Evolutionary conservation across 1,140 invertebrate species (phyloP).

Genomic region (Atta colombica): DNA sequence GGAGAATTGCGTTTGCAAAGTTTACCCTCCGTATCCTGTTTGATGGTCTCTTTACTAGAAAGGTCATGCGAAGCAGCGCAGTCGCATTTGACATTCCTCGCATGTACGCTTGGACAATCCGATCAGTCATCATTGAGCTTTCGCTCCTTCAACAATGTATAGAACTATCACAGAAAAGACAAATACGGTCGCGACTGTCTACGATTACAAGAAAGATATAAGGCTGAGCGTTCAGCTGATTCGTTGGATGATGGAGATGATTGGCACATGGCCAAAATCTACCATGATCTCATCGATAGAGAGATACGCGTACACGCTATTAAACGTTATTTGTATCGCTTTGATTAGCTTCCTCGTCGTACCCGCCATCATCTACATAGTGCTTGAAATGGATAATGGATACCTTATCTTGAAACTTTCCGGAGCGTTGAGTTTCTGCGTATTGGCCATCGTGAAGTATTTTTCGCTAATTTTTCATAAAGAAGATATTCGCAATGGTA

Average conservation of each 20-base stretch:
- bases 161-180: rapidly evolving
- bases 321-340: slow-evolving; percentile 33
- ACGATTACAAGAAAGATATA: slow-evolving; percentile 9
- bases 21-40: slow-evolving; percentile 12
- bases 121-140: not conserved
- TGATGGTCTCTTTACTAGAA: not conserved
- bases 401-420: slow-evolving; percentile 75
- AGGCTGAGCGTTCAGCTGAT: slow-evolving; percentile 57
- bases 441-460: slow-evolving; percentile 79
- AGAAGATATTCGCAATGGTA: slow-evolving; percentile 73
- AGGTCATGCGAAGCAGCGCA: not conserved
- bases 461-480: slow-evolving; percentile 68
- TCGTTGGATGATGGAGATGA: slow-evolving; percentile 64
- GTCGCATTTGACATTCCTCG: not conserved
- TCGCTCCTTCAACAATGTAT: not conserved
- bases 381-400: slow-evolving; percentile 70
- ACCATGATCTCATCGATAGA: not conserved
- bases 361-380: slow-evolving; percentile 1
- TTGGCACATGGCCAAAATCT: slow-evolving; percentile 66
- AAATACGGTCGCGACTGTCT: not conserved
- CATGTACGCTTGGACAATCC: not conserved
- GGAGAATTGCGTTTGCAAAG: not conserved
- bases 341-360: slow-evolving; percentile 58
- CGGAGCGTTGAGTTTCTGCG: slow-evolving; percentile 78
- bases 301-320: not conserved